phyloP scores from a whole-genome alignment of 2,797 vertebrate species.

The Helostoma temminkii region DNA sequence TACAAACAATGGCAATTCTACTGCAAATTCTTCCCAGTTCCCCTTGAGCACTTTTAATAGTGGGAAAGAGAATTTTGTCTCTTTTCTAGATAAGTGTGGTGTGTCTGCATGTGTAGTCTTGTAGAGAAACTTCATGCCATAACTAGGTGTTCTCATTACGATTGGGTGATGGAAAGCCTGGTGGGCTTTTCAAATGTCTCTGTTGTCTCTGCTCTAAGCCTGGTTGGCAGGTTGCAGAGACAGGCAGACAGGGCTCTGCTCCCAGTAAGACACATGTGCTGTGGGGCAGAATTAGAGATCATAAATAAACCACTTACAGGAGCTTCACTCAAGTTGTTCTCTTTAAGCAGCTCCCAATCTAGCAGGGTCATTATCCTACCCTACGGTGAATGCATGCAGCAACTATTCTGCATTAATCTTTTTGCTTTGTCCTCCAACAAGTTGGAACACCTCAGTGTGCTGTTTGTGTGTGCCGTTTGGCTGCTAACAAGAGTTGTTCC shows the following conservation, averaged over 20 bases:
- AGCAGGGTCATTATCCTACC: conserved; percentile 52
- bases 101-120: conserved; percentile 67
- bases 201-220: conserved; percentile 40
- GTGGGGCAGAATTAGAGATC: conserved; percentile 61
- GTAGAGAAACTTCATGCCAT: conserved; percentile 75
- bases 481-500: conserved; percentile 39
- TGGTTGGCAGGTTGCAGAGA: conserved; percentile 49
- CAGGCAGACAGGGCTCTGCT: conserved; percentile 22
- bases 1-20: no score
- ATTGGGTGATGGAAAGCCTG: conserved; percentile 40
- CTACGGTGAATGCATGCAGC: conserved; percentile 40
- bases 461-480: conserved; percentile 39
- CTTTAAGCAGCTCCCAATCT: conserved; percentile 61
- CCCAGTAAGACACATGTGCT: conserved; percentile 51
- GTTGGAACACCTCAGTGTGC: conserved; percentile 62
- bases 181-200: conserved; percentile 36
- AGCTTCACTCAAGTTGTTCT: conserved; percentile 62
- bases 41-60: conserved; percentile 36
- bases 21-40: conserved; percentile 6
- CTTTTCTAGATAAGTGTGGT: conserved; percentile 31
- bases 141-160: conserved; percentile 66
- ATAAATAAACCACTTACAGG: conserved; percentile 71
- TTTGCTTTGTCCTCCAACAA: conserved; percentile 67
- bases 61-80: conserved; percentile 39
- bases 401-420: conserved; percentile 62